Evolutionary conservation across 2,888 invertebrate species (phyloP).

Genomic region (Andrena trimmerana): DNA sequence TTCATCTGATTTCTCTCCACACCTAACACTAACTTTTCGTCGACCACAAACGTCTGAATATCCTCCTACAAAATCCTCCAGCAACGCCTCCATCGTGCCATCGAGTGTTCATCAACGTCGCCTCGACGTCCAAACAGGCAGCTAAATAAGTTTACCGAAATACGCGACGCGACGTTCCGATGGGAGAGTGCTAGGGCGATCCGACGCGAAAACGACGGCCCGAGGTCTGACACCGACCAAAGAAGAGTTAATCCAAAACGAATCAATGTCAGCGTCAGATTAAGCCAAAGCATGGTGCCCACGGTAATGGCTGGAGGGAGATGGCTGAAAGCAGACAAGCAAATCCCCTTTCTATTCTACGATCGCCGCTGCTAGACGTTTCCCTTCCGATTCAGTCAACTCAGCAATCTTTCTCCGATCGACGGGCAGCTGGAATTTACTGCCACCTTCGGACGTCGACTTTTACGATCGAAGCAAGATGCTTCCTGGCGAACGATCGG

Average conservation of each 20-base stretch:
- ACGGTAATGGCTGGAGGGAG: conserved; percentile 45
- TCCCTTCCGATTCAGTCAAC: conserved; percentile 34
- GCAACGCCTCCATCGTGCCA: not conserved
- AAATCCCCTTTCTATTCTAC: conserved; percentile 56
- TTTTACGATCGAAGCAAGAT: conserved; percentile 58
- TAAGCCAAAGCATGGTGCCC: conserved; percentile 50
- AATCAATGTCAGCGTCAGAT: conserved; percentile 71
- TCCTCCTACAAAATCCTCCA: too few relatives aligned
- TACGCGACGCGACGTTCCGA: conserved; percentile 3
- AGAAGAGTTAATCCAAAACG: conserved; percentile 66
- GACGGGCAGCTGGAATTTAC: conserved; percentile 63
- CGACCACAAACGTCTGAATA: too few relatives aligned
- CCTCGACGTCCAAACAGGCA: not conserved
- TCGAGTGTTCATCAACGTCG: conserved; percentile 2
- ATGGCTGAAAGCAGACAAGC: conserved; percentile 34
- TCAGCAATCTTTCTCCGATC: conserved; percentile 64
- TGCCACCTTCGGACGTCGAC: conserved; percentile 42
- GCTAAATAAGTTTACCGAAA: conserved; percentile 23
- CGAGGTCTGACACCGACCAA: conserved; percentile 33
- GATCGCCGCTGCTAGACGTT: conserved; percentile 40
- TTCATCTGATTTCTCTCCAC: too few relatives aligned
- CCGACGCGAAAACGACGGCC: conserved; percentile 35
- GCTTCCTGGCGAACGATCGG: conserved; percentile 11
- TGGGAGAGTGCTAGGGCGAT: conserved; percentile 23
- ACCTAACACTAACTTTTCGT: too few relatives aligned